phyloP scores from a whole-genome alignment of 2,797 vertebrate genomes.

The Arrhamphus sclerolepis region DNA sequence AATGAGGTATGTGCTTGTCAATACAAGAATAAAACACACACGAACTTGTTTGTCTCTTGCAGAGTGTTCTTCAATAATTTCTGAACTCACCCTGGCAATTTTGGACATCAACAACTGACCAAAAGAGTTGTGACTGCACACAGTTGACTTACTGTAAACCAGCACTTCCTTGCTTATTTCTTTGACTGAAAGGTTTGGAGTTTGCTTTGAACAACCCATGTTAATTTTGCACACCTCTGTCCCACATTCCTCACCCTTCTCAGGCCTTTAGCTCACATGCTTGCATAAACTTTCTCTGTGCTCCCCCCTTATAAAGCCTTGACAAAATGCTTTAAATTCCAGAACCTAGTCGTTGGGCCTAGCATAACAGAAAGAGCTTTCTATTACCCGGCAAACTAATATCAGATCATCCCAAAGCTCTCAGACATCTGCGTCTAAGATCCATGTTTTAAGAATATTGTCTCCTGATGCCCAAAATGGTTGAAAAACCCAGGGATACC shows the following conservation, averaged over 20 bases:
- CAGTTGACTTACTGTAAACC: constrained; percentile 4
- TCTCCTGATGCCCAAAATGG: constrained; percentile 26
- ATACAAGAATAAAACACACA: constrained; percentile 14
- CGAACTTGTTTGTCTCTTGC: constrained; percentile 44
- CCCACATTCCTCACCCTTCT: constrained; percentile 81
- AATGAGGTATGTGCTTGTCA: constrained; percentile 44
- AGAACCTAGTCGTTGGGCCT: constrained; percentile 55
- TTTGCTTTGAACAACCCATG: constrained; percentile 74
- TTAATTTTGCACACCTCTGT: constrained; percentile 71
- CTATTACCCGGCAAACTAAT: constrained; percentile 60
- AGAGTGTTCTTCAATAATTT: constrained; percentile 5
- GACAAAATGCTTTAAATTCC: constrained; percentile 84
- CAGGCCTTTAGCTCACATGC: constrained; percentile 79
- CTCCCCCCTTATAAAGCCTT: constrained; percentile 56
- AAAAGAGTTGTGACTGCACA: background rate
- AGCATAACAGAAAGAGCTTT: constrained; percentile 63
- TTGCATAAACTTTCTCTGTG: constrained; percentile 80
- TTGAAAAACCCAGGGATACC: constrained; percentile 7
- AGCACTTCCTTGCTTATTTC: constrained; percentile 18
- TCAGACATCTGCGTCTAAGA: constrained; percentile 57
- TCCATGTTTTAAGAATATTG: constrained; percentile 36
- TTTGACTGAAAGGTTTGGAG: constrained; percentile 36
- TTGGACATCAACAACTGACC: background rate
- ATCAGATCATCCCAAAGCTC: constrained; percentile 62
- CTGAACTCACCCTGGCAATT: background rate